Evolutionary conservation across 1,140 invertebrate species (phyloP).

Genomic region (Heliconius congener): DNA sequence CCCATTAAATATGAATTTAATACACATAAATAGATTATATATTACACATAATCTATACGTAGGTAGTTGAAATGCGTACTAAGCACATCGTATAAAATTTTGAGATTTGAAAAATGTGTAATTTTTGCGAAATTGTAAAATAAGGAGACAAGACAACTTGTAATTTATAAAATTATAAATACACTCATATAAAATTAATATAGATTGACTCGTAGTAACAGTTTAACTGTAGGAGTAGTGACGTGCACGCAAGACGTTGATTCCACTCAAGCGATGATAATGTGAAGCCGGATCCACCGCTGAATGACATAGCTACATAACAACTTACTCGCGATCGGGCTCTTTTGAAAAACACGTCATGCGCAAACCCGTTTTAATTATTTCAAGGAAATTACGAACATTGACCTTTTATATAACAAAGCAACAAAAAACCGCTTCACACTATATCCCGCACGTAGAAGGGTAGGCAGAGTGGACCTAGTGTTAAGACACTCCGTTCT

Average conservation of each 20-base stretch:
- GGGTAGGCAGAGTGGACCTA: no score
- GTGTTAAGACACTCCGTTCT: no score
- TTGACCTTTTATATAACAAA: neutral
- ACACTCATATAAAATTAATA: neutral
- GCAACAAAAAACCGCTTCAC: no score
- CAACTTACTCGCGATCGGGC: constrained; percentile 24
- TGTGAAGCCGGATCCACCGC: constrained; percentile 27
- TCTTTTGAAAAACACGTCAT: constrained; percentile 12
- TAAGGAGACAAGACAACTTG: no score
- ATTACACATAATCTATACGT: no score
- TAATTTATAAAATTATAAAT: neutral
- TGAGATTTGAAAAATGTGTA: no score
- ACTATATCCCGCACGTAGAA: no score
- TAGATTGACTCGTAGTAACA: constrained; percentile 15
- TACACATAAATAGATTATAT: no score
- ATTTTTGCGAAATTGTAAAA: no score
- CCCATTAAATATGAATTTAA: no score
- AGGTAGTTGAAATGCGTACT: no score
- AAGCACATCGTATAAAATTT: no score
- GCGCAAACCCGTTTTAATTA: constrained; percentile 17
- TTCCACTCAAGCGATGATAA: constrained; percentile 27
- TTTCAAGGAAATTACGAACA: neutral
- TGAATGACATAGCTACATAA: constrained; percentile 37
- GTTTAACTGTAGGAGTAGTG: constrained; percentile 9
- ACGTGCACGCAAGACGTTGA: constrained; percentile 24